These are phyloP conservation scores for Pelecanus crispus DNA, from an alignment of 2,113 vertebrate genomes.

Conservation along the genomic window DNA sequence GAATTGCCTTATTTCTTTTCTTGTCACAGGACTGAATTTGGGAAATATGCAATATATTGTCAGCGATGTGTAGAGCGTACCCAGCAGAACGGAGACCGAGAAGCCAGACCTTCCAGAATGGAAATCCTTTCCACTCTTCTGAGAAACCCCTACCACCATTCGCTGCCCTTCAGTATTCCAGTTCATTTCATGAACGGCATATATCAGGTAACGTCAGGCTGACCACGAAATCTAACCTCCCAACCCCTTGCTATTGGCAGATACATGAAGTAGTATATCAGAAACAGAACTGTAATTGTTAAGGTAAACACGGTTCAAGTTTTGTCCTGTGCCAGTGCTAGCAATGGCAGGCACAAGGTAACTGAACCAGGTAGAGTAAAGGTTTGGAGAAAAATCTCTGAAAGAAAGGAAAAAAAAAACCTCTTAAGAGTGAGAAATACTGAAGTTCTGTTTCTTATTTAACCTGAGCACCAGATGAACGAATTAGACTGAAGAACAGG, in stretches of 20 bases:
- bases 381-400: neutral
- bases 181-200: slow-evolving; percentile 97
- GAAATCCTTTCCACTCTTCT: slow-evolving; percentile 96
- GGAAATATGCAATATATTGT: slow-evolving; percentile 96
- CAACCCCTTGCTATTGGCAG: neutral
- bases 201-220: slow-evolving; percentile 84
- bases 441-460: neutral
- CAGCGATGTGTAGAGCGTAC: slow-evolving; percentile 92
- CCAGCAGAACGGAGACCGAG: slow-evolving; percentile 89
- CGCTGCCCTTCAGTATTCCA: slow-evolving; percentile 93
- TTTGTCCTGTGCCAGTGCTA: neutral
- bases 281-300: neutral
- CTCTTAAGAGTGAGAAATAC: neutral
- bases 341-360: neutral
- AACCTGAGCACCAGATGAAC: neutral
- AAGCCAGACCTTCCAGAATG: slow-evolving; percentile 92
- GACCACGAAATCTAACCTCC: neutral
- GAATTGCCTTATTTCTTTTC: neutral
- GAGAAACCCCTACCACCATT: slow-evolving; percentile 96
- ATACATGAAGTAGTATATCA: neutral
- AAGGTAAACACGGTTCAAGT: neutral
- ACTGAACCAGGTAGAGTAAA: neutral
- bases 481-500: neutral
- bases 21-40: slow-evolving; percentile 88
- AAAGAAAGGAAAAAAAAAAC: neutral